Conservation (phyloP, 2,797 vertebrate genomes). For the Rhyacichthys aspro region DNA sequence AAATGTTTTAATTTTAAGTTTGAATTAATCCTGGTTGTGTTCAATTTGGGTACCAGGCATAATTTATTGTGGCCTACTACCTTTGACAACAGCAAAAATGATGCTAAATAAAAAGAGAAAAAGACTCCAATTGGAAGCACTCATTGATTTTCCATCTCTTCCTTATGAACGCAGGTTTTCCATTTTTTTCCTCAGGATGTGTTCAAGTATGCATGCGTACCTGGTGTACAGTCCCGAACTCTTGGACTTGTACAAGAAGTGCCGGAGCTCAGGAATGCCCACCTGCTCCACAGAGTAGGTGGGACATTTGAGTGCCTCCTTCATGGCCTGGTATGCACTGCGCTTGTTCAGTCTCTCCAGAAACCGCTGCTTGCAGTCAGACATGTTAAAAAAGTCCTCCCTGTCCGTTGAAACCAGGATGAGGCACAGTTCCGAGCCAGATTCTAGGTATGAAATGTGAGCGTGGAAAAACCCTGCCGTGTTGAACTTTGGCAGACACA, state of each 20-base stretch:
- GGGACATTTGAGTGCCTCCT: constrained; percentile 86
- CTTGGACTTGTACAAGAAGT: constrained; percentile 99
- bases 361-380: constrained; percentile 93
- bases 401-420: constrained; percentile 93
- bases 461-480: constrained; percentile 94
- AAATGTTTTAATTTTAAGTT: no score
- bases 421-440: constrained; percentile 89
- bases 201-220: constrained; percentile 64
- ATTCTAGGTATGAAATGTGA: constrained; percentile 96
- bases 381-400: constrained; percentile 96
- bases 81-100: no score
- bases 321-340: constrained; percentile 82
- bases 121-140: no score
- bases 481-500: constrained; percentile 98
- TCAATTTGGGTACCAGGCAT: no score
- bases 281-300: constrained; percentile 89
- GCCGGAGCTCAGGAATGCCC: constrained; percentile 92
- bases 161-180: background rate
- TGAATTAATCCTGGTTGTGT: no score
- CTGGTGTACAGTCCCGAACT: constrained; percentile 98
- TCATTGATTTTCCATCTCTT: no score
- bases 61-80: no score
- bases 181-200: background rate
- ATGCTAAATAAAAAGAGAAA: no score
- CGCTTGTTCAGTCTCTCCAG: constrained; percentile 91